These are phyloP conservation scores for Setophaga petechia DNA, from an alignment of 2,113 vertebrate genomes.

Conservation along the genomic window DNA sequence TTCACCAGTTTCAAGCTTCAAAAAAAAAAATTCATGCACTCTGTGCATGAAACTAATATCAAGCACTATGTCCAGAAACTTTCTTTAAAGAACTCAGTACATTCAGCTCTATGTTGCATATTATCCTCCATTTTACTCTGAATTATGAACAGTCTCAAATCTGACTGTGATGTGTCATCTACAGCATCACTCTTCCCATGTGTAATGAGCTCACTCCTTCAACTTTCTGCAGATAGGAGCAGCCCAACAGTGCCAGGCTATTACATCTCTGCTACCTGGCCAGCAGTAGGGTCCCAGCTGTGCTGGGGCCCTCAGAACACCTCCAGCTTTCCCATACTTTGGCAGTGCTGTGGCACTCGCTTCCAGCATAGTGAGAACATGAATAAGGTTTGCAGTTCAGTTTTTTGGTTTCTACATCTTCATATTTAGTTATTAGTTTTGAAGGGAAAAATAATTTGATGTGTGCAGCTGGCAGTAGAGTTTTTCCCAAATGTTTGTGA, in stretches of 20 bases:
- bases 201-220: not conserved
- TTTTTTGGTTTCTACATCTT: not conserved
- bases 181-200: not conserved
- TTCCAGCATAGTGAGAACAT: not conserved
- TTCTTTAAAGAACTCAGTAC: not conserved
- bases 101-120: not conserved
- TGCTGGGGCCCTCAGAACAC: not conserved
- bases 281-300: rapidly evolving
- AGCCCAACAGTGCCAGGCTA: not conserved
- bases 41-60: not conserved
- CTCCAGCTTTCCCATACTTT: not conserved
- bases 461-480: not conserved
- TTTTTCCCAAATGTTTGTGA: constrained; percentile 9
- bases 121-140: not conserved
- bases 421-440: not conserved
- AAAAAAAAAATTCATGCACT: not conserved
- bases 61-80: not conserved
- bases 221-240: not conserved
- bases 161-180: not conserved
- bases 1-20: not conserved
- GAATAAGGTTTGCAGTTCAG: not conserved
- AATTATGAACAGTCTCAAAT: not conserved
- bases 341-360: not conserved
- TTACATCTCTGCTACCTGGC: not conserved
- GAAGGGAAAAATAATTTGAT: not conserved